Evolutionary conservation across 1,140 invertebrate species (phyloP), one percentile per base, ranked within the genome.

Genomic region (Bombus huntii): DNA sequence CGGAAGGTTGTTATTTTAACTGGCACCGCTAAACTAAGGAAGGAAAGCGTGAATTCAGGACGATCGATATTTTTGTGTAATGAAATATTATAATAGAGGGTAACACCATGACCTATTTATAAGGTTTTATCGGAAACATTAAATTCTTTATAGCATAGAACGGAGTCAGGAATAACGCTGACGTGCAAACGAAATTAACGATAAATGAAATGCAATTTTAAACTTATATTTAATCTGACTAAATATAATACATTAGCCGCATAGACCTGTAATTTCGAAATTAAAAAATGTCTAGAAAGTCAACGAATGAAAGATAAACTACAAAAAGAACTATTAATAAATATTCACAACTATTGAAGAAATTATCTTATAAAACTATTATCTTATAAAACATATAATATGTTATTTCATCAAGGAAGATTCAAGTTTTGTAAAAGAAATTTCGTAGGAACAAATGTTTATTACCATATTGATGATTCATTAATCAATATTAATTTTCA

Each of bases 11-110:
- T 39, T 73, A 73, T 31, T 75, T 75, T 18, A 57, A 31, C 15
- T 37, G n/a, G 22, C 47, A 37, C 12, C 12, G 74, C 13, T 76
- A 39, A 76, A 76, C 25, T 37, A 39, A 39, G 57, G 4, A 18
- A n/a, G 53, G 22, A 57, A n/a, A 25, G 18, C 42, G 18, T 34
- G n/a, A 70, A 47, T 70, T 53, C 42, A 70, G 65, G 42, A 68
- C 65, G 47, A 70, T 81, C 68, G 68, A 72, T 81, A 81, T 31
- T 72, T 59, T 57, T 59, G 13, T 71, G 39, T 25, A 59, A 80
- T 68, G 25, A 80, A 80, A 70, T 80, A 68, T 65, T 68, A 34
- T 70, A 47, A 47, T 42, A 34, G 57, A 62, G 37, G 18, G 75
- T 59, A 62, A 42, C 37, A 65, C 37, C 42, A 13, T 39, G 77